Conservation (phyloP, 2,113 vertebrate genomes). For the Crocuta crocuta region DNA sequence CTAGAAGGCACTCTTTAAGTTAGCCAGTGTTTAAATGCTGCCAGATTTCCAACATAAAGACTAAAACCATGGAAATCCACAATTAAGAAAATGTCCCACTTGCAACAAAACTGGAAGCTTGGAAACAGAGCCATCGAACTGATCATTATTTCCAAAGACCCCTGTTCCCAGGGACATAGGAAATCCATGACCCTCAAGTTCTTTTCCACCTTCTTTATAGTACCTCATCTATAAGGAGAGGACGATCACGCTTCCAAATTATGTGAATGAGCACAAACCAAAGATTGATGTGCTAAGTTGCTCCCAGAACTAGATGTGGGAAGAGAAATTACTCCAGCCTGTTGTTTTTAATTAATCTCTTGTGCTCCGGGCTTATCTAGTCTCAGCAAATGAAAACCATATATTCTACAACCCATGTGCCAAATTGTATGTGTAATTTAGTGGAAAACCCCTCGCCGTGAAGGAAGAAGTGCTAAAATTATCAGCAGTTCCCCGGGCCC, state of each 20-base stretch:
- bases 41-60: conserved; percentile 39
- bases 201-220: neutral
- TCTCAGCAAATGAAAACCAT: conserved; percentile 71
- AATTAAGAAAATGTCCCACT: neutral
- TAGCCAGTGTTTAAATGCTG: conserved; percentile 39
- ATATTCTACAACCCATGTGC: conserved; percentile 48
- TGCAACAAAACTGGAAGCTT: neutral
- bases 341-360: conserved; percentile 75
- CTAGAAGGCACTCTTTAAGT: neutral
- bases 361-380: conserved; percentile 69
- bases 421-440: conserved; percentile 72
- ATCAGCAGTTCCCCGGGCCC: neutral
- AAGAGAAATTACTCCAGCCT: conserved; percentile 9
- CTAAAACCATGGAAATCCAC: neutral
- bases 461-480: conserved; percentile 31
- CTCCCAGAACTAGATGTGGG: conserved; percentile 39
- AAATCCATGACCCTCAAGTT: neutral
- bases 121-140: neutral
- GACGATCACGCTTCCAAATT: neutral
- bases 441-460: conserved; percentile 74
- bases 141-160: neutral
- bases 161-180: neutral
- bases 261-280: neutral
- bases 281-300: neutral
- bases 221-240: neutral